Evolutionary conservation across 1,140 invertebrate genomes (phyloP), one percentile per base, ranked within the genome.

Genomic region (Ruditapes philippinarum): DNA sequence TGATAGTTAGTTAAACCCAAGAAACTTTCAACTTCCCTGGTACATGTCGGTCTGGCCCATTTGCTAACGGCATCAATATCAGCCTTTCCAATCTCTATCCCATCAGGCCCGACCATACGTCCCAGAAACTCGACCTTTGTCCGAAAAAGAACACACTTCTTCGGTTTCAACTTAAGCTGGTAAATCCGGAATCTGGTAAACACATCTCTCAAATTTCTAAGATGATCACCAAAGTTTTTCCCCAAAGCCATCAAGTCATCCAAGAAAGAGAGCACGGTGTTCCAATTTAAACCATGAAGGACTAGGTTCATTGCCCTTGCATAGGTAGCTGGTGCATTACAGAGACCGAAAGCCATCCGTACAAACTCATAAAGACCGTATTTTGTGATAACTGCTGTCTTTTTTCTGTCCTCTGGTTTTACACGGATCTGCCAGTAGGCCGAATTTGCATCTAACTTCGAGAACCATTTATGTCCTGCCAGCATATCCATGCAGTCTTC

Each of bases 391-490:
- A 82, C 49, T 0, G 80, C 80, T n/a, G n/a, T 82, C 36, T 82
- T 82, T 12, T 42, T 45, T 11, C 57, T 31, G 54, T 82, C 38
- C 25, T 82, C 60, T n/a, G n/a, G n/a, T n/a, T n/a, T n/a, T n/a
- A n/a, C n/a, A n/a, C n/a, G n/a, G n/a, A n/a, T n/a, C 51, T 86
- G 65, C 42, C 49, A 76, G 51, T 86, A 86, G 4, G 62, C 70
- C 11, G 83, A 49, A 19, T 49, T n/a, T n/a, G n/a, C n/a, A n/a
- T n/a, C n/a, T n/a, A n/a, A n/a, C n/a, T n/a, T n/a, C n/a, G n/a
- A n/a, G n/a, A n/a, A n/a, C n/a, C n/a, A n/a, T n/a, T n/a, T n/a
- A n/a, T n/a, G n/a, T n/a, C n/a, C n/a, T n/a, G n/a, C n/a, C n/a
- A n/a, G n/a, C n/a, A n/a, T n/a, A n/a, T n/a, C n/a, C n/a, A n/a